phyloP scores from a whole-genome alignment of 2,888 invertebrate genomes.

The Watsonalla binaria region DNA sequence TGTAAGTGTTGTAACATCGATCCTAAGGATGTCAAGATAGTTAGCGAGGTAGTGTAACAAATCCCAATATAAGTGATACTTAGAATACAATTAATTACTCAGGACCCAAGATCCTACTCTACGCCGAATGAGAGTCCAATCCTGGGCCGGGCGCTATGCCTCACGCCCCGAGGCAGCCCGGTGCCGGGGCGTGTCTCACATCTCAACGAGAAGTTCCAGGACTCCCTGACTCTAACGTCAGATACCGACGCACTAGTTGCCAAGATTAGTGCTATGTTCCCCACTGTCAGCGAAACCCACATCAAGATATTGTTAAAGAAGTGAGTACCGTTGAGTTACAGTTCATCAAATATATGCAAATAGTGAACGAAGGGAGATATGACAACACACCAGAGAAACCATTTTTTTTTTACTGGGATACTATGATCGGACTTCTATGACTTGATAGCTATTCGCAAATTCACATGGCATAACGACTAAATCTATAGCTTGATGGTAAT shows the following conservation, averaged over 20 bases:
- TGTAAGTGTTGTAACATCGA: too few species aligned
- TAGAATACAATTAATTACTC: background rate
- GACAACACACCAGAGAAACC: too few species aligned
- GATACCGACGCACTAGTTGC: conserved; percentile 86
- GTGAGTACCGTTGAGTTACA: too few species aligned
- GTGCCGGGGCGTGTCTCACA: conserved; percentile 69
- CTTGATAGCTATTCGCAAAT: too few species aligned
- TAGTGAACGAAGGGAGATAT: too few species aligned
- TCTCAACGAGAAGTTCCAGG: conserved; percentile 76
- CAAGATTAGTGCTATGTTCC: conserved; percentile 92
- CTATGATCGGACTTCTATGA: too few species aligned
- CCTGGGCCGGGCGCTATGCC: conserved; percentile 65
- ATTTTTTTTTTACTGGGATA: too few species aligned
- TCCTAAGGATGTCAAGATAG: too few species aligned
- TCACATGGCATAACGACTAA: too few species aligned
- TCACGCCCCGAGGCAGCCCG: conserved; percentile 71
- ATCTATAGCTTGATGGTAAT: too few species aligned
- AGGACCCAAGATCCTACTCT: conserved; percentile 57
- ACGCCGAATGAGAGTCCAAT: conserved; percentile 69
- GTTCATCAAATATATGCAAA: conserved; percentile 3
- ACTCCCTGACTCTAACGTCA: conserved; percentile 80
- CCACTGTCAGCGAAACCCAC: conserved; percentile 93
- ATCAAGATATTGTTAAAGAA: conserved; percentile 92
- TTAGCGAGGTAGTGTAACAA: too few species aligned
- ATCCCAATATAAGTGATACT: too few species aligned